Conservation (phyloP, 2,113 vertebrate species). For the Elephantulus edwardii region DNA sequence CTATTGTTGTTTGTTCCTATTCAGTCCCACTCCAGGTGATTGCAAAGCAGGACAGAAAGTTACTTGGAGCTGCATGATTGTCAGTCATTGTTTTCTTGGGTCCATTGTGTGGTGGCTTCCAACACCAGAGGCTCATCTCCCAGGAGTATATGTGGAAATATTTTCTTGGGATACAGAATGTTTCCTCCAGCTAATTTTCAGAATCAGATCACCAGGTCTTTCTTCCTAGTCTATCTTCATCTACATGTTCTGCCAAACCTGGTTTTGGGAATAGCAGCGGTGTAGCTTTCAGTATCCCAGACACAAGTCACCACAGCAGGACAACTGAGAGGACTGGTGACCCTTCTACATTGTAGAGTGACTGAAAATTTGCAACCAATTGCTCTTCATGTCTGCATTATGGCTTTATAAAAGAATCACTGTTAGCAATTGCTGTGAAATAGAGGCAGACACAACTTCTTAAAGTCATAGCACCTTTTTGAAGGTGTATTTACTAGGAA, state of each 20-base stretch:
- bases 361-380: slow-evolving; percentile 14
- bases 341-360: neutral
- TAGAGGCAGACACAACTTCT: neutral
- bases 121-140: neutral
- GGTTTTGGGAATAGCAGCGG: neutral
- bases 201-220: neutral
- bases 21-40: neutral
- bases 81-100: neutral
- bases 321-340: neutral
- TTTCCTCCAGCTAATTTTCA: neutral
- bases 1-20: neutral
- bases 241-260: neutral
- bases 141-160: too few species aligned
- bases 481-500: neutral
- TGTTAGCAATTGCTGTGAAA: neutral
- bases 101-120: neutral
- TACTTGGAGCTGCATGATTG: neutral
- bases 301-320: neutral
- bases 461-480: neutral
- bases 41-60: neutral
- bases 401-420: neutral
- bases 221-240: neutral
- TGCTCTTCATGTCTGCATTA: neutral
- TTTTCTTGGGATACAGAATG: neutral
- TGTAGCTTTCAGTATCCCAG: neutral